Evolutionary conservation across 2,888 invertebrate genomes (phyloP), one percentile per base, ranked within the genome.

Genomic region (Diadromus collaris): DNA sequence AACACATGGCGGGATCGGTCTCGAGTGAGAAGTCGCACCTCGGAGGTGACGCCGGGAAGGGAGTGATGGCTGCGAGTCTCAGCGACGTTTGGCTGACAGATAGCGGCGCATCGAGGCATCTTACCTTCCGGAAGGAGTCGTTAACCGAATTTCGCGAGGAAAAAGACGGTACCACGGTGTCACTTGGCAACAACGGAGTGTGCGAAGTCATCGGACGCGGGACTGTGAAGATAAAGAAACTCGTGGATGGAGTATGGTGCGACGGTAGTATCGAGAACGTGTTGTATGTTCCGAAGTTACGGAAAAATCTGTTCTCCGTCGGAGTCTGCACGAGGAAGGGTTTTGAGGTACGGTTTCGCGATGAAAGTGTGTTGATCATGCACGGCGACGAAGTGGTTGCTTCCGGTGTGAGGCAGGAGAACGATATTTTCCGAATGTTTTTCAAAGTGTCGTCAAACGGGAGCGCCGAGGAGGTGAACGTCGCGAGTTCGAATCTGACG

Each of bases 231-330:
- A 65, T 75, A 16, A 32, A 64, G 41, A 77, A 68, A 38, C 46
- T 73, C 13, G 75, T 78, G 5, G 46, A 72, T 16, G 63, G 74
- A 21, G 13, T 44, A 24, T 81, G 79, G 79, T 29, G 41, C 19
- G 29, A 58, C 13, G 48, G 63, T 6, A 24, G 27, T 29, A 82
- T 82, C 13, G 75, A 83, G 27, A 68, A 84, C 68, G 85, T 85
- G 6, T 72, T 83, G 60, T 81, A 79, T 67, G 81, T 83, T 27
- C 83, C 82, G 29, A 68, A 78, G 44, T 34, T 82, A 9, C 79
- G 54, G 32, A 80, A 81, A 65, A 84, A 83, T 68, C 65, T 84
- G 61, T 84, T 83, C 65, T 84, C 83, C 5, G 72, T 83, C 19
- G 74, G 73, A n/a, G 78, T 61, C 13, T 81, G 78, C 58, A 78